phyloP scores from a whole-genome alignment of 2,797 vertebrate species.

The Xiphophorus birchmanni region DNA sequence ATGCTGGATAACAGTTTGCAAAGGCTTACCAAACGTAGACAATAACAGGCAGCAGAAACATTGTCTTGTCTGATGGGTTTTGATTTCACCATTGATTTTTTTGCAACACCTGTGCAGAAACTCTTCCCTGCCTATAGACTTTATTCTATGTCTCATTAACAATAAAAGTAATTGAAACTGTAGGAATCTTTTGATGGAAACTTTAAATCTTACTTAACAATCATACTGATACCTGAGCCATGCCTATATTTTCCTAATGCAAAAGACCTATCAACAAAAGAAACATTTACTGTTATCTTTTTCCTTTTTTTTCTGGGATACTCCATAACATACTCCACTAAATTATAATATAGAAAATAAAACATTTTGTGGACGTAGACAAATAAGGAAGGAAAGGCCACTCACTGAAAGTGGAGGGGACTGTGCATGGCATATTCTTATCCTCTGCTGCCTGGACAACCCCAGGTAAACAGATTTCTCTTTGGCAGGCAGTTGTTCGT shows the following conservation, averaged over 20 bases:
- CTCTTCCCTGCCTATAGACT: neutral
- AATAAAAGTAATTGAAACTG: neutral
- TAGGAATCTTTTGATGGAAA: neutral
- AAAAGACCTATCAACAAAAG: neutral
- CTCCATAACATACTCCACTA: neutral
- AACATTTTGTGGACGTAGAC: conserved; percentile 24
- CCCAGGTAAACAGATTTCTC: conserved; percentile 51
- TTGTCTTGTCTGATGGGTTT: neutral
- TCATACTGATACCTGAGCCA: neutral
- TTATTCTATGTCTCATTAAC: neutral
- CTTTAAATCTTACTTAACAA: neutral
- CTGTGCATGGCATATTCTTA: conserved; percentile 44
- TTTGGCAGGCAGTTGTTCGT: conserved; percentile 52
- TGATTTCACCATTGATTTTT: neutral
- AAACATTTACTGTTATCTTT: neutral
- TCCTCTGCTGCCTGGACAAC: conserved; percentile 59
- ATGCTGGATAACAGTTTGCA: neutral
- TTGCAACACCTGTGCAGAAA: neutral
- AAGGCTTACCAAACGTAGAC: neutral
- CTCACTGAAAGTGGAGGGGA: conserved; percentile 52
- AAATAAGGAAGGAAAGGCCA: conserved; percentile 56
- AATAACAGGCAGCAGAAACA: neutral
- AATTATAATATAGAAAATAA: neutral
- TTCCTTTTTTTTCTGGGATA: neutral
- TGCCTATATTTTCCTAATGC: neutral